A percentile compares a stretch with the other conserved stretches of the same genome.
These are phyloP conservation scores for Sylvia atricapilla DNA, from an alignment of 2,113 vertebrate genomes.

Conservation along the genomic window DNA sequence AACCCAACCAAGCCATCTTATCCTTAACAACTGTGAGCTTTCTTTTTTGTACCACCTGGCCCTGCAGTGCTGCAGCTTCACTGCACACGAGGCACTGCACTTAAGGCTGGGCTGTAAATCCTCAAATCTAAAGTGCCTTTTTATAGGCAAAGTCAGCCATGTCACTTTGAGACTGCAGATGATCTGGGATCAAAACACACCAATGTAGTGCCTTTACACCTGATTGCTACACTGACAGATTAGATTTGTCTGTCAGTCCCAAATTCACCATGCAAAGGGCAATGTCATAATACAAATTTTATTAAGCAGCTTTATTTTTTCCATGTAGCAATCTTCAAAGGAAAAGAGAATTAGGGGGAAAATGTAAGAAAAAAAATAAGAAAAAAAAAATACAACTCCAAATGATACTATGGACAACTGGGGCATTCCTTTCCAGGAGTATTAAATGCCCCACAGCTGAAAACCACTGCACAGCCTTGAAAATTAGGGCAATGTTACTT, in stretches of 20 bases:
- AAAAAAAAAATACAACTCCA: not conserved
- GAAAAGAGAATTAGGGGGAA: not conserved
- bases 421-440: not conserved
- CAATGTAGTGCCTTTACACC: not conserved
- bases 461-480: not conserved
- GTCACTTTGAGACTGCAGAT: not conserved
- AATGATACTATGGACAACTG: not conserved
- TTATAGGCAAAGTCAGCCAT: not conserved
- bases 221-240: not conserved
- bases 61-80: not conserved
- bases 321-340: not conserved
- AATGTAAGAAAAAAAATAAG: not conserved
- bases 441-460: not conserved
- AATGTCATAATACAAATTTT: not conserved
- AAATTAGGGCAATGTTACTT: not conserved
- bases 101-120: not conserved
- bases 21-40: not conserved
- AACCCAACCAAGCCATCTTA: not conserved
- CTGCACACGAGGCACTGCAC: rapidly evolving
- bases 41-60: not conserved
- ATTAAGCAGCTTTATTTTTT: conserved; percentile 31
- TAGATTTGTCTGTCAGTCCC: not conserved
- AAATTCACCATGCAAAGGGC: not conserved
- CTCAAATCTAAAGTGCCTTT: not conserved
- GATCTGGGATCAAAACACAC: conserved; percentile 8